A percentile compares a stretch with the other conserved stretches of the same genome.
Conservation (phyloP, 1,140 invertebrate genomes). For the Pemphigus obesinymphae region DNA sequence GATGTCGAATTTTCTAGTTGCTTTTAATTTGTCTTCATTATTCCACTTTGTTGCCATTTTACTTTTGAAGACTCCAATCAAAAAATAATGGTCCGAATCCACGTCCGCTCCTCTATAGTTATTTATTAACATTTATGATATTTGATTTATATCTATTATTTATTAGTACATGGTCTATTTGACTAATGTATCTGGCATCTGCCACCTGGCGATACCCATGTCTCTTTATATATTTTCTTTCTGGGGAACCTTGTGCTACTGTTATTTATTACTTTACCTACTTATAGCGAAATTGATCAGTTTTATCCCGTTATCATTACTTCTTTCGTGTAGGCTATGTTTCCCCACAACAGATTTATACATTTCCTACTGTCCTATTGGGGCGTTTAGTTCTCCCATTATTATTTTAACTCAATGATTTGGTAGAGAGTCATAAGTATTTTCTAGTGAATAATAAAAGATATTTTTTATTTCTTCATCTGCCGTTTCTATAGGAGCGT, state of each 20-base stretch:
- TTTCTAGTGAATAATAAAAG: background rate
- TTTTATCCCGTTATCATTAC: constrained; percentile 13
- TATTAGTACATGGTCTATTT: constrained; percentile 44
- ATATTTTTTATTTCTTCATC: background rate
- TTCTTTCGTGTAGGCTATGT: background rate
- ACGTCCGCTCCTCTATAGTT: constrained; percentile 42
- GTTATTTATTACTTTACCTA: background rate
- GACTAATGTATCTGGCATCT: constrained; percentile 23
- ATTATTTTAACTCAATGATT: constrained; percentile 42
- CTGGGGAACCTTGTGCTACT: constrained; percentile 43
- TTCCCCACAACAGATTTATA: constrained; percentile 5
- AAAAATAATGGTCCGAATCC: constrained; percentile 43
- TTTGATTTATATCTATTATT: constrained; percentile 34
- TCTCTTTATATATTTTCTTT: constrained; percentile 45
- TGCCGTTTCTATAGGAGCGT: constrained; percentile 1
- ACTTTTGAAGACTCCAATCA: constrained; percentile 38
- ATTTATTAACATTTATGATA: too few species aligned
- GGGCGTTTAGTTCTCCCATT: constrained; percentile 43
- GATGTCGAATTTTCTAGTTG: background rate
- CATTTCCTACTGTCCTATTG: constrained; percentile 37
- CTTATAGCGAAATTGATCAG: constrained; percentile 24
- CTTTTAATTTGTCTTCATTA: background rate
- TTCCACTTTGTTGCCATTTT: background rate
- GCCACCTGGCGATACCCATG: constrained; percentile 43
- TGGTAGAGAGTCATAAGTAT: background rate